Evolutionary conservation across 2,113 vertebrate species (phyloP), one percentile per base, ranked within the genome.

Genomic region (Sorex fumeus): DNA sequence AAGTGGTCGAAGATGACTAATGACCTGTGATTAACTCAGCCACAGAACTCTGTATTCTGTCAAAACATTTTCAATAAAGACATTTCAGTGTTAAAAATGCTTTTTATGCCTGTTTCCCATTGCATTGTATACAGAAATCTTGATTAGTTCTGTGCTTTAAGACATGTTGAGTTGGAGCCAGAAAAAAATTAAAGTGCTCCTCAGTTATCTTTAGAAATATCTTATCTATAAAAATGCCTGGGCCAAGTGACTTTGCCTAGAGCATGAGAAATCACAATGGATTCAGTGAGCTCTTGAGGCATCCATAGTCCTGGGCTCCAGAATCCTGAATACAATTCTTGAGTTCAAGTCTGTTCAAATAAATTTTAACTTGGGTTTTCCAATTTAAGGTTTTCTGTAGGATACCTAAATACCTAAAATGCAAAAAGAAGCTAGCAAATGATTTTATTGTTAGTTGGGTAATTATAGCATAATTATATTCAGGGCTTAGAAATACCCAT

Each of bases 151-250:
- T 8, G 4, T 25, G 28, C 30, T 93, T 90, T 15, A 76, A 77
- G 30, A 90, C 64, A 77, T 69, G 88, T 71, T 88, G 57, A 25
- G 71, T 76, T 94, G 60, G 45, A 80, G 80, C 30, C n/a, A 30
- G 13, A 95, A 71, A 88, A 88, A 66, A 95, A 91, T 84, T 83
- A 85, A 90, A 34, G 1, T 57, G 13, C 57, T 43, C 9, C 60
- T 43, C 47, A 69, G 74, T 74, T 75, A 19, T 27, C 28, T 77
- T 57, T 28, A 90, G n/a, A 85, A 85, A 85, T 53, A 43, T 50
- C 25, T 36, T 64, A 8, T 87, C 84, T 82, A 67, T 84, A 70
- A 87, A 89, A 93, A 82, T 34, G 57, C 57, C 71, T 28, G 34
- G 43, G 67, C n/a, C 66, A 77, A 45, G 23, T 93, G 67, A 72